Conservation (phyloP, 2,888 invertebrate genomes). For the Torymus tubicola region DNA sequence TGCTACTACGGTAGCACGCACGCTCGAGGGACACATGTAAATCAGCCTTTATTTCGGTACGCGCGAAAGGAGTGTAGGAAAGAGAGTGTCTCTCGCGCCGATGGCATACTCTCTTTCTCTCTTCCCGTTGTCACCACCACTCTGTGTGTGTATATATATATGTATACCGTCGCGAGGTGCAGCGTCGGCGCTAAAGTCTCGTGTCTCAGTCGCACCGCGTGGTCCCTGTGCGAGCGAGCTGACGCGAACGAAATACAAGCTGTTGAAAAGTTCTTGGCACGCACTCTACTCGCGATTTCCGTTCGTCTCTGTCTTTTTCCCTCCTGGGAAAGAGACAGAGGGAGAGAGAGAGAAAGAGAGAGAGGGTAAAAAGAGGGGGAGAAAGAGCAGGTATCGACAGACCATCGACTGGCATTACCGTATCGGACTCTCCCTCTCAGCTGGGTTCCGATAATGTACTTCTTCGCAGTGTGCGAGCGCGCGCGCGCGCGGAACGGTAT, state of each 20-base stretch:
- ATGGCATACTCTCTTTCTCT: too few relatives aligned
- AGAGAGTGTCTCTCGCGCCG: background rate
- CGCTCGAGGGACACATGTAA: slow-evolving; percentile 42
- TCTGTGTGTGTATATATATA: too few relatives aligned
- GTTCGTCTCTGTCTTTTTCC: background rate
- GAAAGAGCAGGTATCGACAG: slow-evolving; percentile 48
- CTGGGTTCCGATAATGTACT: slow-evolving; percentile 45
- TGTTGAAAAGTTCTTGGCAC: slow-evolving; percentile 4
- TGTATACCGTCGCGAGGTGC: background rate
- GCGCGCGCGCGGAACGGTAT: background rate
- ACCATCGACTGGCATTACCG: slow-evolving; percentile 47
- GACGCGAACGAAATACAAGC: slow-evolving; percentile 63
- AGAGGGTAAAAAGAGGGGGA: too few relatives aligned
- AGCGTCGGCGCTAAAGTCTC: slow-evolving; percentile 19
- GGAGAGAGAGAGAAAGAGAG: too few relatives aligned
- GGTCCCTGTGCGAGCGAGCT: slow-evolving; percentile 24
- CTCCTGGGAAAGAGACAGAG: background rate
- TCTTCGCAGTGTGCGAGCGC: background rate
- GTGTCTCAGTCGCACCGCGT: background rate
- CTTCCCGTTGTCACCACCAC: too few relatives aligned
- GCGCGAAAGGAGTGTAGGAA: background rate
- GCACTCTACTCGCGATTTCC: background rate
- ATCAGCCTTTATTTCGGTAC: slow-evolving; percentile 49
- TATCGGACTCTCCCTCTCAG: slow-evolving; percentile 29
- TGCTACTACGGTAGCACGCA: too few relatives aligned